These are phyloP conservation scores for Camponotus fellah DNA, from an alignment of 2,888 invertebrate species.

Conservation along the genomic window DNA sequence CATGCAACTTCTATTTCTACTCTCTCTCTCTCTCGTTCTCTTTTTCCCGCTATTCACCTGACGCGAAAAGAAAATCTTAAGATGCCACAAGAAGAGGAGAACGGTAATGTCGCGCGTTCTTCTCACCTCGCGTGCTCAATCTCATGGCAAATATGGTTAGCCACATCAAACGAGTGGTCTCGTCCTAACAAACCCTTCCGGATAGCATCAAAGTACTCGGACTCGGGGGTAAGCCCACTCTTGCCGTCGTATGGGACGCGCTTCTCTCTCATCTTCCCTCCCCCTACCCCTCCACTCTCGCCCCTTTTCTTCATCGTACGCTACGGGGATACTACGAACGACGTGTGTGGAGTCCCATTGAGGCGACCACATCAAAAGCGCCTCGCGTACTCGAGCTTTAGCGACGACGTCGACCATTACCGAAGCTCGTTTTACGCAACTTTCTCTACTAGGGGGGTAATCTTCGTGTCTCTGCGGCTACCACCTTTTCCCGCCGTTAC, in stretches of 20 bases:
- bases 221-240: slow-evolving; percentile 66
- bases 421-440: slow-evolving; percentile 68
- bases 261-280: neutral
- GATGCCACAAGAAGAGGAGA: slow-evolving; percentile 18
- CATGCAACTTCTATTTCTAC: neutral
- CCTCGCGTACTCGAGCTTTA: slow-evolving; percentile 53
- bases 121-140: slow-evolving; percentile 68
- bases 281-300: neutral
- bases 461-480: slow-evolving; percentile 48
- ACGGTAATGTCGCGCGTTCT: slow-evolving; percentile 42
- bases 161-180: slow-evolving; percentile 77
- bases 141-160: slow-evolving; percentile 74
- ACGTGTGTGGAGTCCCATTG: slow-evolving; percentile 71
- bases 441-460: slow-evolving; percentile 59
- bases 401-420: slow-evolving; percentile 61
- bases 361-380: slow-evolving; percentile 72
- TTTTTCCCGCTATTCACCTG: neutral
- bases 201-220: slow-evolving; percentile 67
- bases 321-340: slow-evolving; percentile 51
- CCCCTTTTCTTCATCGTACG: neutral
- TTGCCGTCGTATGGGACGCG: slow-evolving; percentile 48
- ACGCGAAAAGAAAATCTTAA: slow-evolving; percentile 27
- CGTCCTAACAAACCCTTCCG: slow-evolving; percentile 73
- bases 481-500: slow-evolving; percentile 61
- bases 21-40: neutral